phyloP scores from a whole-genome alignment of 2,113 vertebrate genomes.

The Blennius ocellaris region DNA sequence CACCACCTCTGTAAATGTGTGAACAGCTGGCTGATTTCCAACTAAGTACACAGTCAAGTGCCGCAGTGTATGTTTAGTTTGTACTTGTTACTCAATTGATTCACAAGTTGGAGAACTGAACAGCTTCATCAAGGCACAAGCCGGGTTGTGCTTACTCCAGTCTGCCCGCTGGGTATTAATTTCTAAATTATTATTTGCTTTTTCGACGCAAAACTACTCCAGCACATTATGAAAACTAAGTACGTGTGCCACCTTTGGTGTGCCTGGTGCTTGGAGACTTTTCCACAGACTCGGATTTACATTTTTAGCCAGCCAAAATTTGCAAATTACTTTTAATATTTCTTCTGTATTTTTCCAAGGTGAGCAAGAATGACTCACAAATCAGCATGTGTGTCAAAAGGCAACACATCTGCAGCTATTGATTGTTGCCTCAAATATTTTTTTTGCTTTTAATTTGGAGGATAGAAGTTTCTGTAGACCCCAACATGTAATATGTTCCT shows the following conservation, averaged over 20 bases:
- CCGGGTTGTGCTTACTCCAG: not conserved
- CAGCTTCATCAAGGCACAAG: slow-evolving; percentile 14
- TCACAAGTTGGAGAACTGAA: not conserved
- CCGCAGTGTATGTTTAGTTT: not conserved
- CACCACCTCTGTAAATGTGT: too few species aligned
- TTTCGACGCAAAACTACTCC: not conserved
- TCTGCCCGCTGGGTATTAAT: not conserved
- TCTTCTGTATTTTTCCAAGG: slow-evolving; percentile 39
- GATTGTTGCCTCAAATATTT: slow-evolving; percentile 70
- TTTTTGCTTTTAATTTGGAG: slow-evolving; percentile 60
- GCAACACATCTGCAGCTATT: slow-evolving; percentile 71
- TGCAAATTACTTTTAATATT: slow-evolving; percentile 25
- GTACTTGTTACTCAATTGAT: slow-evolving; percentile 5
- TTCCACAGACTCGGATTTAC: slow-evolving; percentile 17
- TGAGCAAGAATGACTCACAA: slow-evolving; percentile 51
- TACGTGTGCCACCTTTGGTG: slow-evolving; percentile 9
- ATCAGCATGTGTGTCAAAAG: slow-evolving; percentile 55
- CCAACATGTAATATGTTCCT: slow-evolving; percentile 68
- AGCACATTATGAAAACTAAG: slow-evolving; percentile 28
- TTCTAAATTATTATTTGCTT: slow-evolving; percentile 2
- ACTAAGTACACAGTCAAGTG: too few species aligned
- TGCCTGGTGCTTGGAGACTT: slow-evolving; percentile 13
- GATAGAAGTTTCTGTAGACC: slow-evolving; percentile 26
- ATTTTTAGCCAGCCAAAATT: slow-evolving; percentile 20
- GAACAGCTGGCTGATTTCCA: too few species aligned